Conservation (phyloP, 2,797 vertebrate species). For the Melanotaenia parkinsoni region DNA sequence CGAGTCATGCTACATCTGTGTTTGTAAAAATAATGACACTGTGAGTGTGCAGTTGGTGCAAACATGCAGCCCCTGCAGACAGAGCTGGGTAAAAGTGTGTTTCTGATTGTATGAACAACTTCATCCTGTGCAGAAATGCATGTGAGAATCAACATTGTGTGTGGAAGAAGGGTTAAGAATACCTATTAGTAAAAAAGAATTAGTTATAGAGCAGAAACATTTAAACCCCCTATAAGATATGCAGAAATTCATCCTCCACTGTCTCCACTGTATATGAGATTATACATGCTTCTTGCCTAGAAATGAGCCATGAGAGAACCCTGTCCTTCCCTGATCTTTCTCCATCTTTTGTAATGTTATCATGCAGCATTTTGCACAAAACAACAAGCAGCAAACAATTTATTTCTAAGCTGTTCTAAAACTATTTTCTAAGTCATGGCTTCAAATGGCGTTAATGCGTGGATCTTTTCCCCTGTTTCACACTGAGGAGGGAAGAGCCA, state of each 20-base stretch:
- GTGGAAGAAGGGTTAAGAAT: not conserved
- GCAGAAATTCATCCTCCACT: not conserved
- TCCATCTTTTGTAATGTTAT: not conserved
- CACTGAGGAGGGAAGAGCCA: conserved; percentile 17
- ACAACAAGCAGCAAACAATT: not conserved
- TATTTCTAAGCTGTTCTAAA: not conserved
- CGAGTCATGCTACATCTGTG: conserved; percentile 9
- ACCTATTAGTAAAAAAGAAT: not conserved
- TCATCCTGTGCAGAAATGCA: conserved; percentile 7
- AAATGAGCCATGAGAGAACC: conserved; percentile 8
- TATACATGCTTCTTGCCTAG: conserved; percentile 19
- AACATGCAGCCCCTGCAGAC: conserved; percentile 31
- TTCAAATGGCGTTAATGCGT: not conserved
- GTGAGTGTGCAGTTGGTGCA: conserved; percentile 7
- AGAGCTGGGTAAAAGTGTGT: conserved; percentile 4
- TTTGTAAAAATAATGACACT: conserved; percentile 19
- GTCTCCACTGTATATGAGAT: conserved; percentile 32
- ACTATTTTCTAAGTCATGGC: not conserved
- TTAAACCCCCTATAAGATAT: not conserved
- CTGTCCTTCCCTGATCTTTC: conserved; percentile 1
- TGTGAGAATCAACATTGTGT: not conserved
- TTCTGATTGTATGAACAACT: conserved; percentile 4
- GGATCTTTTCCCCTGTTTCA: conserved; percentile 14
- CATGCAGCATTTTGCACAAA: conserved; percentile 9
- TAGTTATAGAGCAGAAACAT: not conserved